Evolutionary conservation across 2,888 invertebrate species (phyloP).

Genomic region (Calliopum simillimum): DNA sequence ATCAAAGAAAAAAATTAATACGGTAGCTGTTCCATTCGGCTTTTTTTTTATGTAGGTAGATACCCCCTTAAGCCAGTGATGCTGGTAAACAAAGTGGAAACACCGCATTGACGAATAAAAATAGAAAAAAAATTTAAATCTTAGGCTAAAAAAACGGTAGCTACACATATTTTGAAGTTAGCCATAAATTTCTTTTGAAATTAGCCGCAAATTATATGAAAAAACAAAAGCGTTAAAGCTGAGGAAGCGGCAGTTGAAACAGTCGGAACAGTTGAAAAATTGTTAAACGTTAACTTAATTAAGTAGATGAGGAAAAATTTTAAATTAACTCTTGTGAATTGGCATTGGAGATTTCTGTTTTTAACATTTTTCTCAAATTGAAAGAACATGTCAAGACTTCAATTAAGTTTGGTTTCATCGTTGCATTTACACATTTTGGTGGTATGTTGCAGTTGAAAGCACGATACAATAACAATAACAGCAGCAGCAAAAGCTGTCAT

Average conservation of each 20-base stretch:
- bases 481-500: neutral
- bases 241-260: neutral
- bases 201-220: constrained; percentile 37
- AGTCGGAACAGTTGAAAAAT: neutral
- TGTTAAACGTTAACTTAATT: constrained; percentile 5
- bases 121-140: constrained; percentile 15
- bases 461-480: too few relatives aligned
- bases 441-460: too few relatives aligned
- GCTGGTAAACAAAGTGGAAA: neutral
- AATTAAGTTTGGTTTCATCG: too few relatives aligned
- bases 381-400: too few relatives aligned
- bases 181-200: constrained; percentile 49
- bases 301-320: neutral
- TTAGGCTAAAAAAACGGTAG: constrained; percentile 42
- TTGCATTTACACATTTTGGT: too few relatives aligned
- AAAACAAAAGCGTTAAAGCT: constrained; percentile 19
- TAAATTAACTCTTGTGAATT: too few relatives aligned
- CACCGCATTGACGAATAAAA: constrained; percentile 9
- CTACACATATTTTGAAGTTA: constrained; percentile 44
- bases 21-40: neutral
- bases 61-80: too few relatives aligned
- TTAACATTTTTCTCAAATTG: too few relatives aligned
- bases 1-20: neutral
- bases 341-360: too few relatives aligned
- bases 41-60: neutral